Evolutionary conservation across 2,113 vertebrate species (phyloP), one percentile per base, ranked within the genome.

Genomic region (Labeo rohita): DNA sequence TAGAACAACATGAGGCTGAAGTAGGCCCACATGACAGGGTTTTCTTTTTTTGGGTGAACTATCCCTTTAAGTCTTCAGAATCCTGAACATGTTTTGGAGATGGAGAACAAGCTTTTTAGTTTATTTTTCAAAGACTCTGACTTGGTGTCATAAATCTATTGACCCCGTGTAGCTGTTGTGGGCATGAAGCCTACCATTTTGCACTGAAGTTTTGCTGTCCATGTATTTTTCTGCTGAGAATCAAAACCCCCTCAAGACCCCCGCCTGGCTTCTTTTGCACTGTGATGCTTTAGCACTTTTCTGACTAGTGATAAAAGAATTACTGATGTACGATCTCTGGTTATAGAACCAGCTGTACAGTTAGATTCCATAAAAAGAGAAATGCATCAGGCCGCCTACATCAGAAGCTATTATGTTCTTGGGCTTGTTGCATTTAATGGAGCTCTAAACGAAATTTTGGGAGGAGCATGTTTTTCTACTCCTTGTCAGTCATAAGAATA

Each of bases 211-310:
- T 61, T 61, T 61, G 59, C 10, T 4, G 12, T 43, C 54, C 10
- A 21, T 45, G 45, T 65, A n/a, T 63, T 80, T 80, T 73, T 23
- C 21, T 74, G 43, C 43, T 74, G 72, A 74, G 39, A 74, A 74
- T 74, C 72, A 47, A 74, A 74, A 47, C 21, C 72, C 72, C 72
- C 72, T 23, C 21, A 74, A 74, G 21, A 74, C 21, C 45, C 43
- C 56, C 1, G 21, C 1, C 72, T 74, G 72, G 13, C 72, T 49
- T 49, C 21, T 49, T 49, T 74, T 49, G 43, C 76, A 43, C 15
- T 56, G 5, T 13, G 21, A 18, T 12, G 50, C 16, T 34, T 28
- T 76, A 47, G 59, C 43, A 47, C 59, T 63, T 80, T 45, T 43
- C 21, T 80, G 78, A 65, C 12, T 23, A 10, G 39, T 45, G 59